A percentile compares a stretch with the other conserved stretches of the same genome.
Evolutionary conservation across 2,113 vertebrate species (phyloP).

Genomic region (Dolichotis patagonum): DNA sequence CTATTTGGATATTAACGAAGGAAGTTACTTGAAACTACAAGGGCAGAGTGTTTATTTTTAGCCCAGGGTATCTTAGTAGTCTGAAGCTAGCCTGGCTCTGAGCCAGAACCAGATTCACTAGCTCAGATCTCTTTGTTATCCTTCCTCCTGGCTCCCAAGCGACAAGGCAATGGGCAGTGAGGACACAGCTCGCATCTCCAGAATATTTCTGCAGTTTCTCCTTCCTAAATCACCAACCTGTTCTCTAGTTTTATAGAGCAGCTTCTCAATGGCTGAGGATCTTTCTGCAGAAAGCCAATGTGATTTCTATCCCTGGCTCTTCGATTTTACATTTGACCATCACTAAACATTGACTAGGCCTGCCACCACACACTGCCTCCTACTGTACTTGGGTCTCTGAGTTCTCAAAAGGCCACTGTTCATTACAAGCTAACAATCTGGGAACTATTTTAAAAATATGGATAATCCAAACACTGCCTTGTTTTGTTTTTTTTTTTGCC

Average conservation of each 20-base stretch:
- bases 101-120: conserved; percentile 60
- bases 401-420: conserved; percentile 83
- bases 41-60: conserved; percentile 25
- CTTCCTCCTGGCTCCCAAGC: conserved; percentile 54
- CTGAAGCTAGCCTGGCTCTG: conserved; percentile 47
- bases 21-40: conserved; percentile 61
- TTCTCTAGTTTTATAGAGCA: conserved; percentile 80
- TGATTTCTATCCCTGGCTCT: conserved; percentile 81
- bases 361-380: conserved; percentile 58
- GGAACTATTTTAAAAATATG: conserved; percentile 69
- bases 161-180: conserved; percentile 69
- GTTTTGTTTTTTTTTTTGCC: neutral
- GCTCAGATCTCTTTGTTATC: conserved; percentile 59
- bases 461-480: conserved; percentile 3
- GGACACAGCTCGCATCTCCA: conserved; percentile 63
- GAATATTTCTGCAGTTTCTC: conserved; percentile 76
- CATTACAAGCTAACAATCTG: conserved; percentile 73
- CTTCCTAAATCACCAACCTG: conserved; percentile 81
- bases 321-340: conserved; percentile 83
- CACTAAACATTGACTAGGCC: conserved; percentile 82
- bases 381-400: conserved; percentile 73
- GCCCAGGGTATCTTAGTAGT: conserved; percentile 52
- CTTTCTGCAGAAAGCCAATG: conserved; percentile 78
- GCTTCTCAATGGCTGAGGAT: conserved; percentile 81
- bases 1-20: conserved; percentile 36